A percentile compares a stretch with the other conserved stretches of the same genome.
Conservation (phyloP, 2,888 invertebrate genomes). For the Metallyticus violacea region DNA sequence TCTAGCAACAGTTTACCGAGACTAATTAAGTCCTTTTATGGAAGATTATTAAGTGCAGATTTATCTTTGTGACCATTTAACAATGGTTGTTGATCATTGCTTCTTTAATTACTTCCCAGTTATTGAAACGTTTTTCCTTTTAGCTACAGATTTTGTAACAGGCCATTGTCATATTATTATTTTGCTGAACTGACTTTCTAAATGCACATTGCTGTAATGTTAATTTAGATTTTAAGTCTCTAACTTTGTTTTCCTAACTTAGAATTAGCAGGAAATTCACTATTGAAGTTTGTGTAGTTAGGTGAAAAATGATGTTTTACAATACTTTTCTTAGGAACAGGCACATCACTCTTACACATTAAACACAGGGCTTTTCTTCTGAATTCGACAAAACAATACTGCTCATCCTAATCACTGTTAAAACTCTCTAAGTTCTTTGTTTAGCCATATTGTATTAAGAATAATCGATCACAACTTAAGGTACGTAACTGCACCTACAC, state of each 20-base stretch:
- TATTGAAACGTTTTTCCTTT: background rate
- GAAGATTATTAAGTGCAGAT: background rate
- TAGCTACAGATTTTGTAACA: background rate
- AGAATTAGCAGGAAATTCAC: background rate
- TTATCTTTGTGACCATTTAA: background rate
- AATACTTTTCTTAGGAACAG: background rate
- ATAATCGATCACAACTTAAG: no score
- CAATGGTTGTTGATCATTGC: background rate
- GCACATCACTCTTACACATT: background rate
- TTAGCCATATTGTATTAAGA: background rate
- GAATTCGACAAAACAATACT: no score
- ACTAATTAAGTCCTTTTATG: background rate
- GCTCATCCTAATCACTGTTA: background rate
- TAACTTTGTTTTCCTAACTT: background rate
- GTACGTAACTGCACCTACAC: no score
- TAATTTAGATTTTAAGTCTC: background rate
- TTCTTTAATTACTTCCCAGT: background rate
- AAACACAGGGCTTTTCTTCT: no score
- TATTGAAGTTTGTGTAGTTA: background rate
- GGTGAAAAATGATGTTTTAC: background rate
- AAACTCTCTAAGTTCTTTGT: background rate
- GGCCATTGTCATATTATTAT: background rate
- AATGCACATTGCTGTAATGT: background rate
- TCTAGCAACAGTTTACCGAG: conserved; percentile 1
- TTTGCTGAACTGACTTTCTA: background rate